phyloP scores from a whole-genome alignment of 2,113 vertebrate species.

The Solenodon paradoxus region DNA sequence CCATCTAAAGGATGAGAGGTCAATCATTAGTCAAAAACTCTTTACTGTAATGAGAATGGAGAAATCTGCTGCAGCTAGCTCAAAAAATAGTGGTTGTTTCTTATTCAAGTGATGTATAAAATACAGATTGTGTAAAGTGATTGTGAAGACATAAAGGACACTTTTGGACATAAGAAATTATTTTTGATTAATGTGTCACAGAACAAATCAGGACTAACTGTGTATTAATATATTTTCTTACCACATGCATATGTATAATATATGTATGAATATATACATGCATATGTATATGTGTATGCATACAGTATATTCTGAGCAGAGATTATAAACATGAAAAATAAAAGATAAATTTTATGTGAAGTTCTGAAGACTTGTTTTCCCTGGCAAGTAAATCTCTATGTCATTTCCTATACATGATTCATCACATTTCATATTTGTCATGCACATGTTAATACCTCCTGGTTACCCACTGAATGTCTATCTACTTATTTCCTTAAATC shows the following conservation, averaged over 20 bases:
- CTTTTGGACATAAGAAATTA: background rate
- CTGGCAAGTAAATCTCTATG: background rate
- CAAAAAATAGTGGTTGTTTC: background rate
- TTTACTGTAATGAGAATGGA: slow-evolving; percentile 30
- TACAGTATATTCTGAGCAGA: background rate
- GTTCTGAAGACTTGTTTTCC: background rate
- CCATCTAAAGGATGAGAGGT: background rate
- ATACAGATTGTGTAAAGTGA: background rate
- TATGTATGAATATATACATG: too few species aligned
- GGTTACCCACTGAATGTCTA: background rate
- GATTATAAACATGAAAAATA: background rate
- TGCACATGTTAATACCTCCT: slow-evolving; percentile 25
- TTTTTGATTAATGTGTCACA: background rate
- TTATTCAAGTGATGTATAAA: background rate
- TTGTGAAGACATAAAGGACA: background rate
- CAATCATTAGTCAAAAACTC: slow-evolving; percentile 21
- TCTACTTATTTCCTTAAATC: background rate
- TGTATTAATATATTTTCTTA: too few species aligned
- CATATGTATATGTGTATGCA: too few species aligned
- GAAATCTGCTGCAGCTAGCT: background rate
- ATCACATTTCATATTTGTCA: slow-evolving; percentile 26
- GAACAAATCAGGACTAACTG: background rate
- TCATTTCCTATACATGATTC: slow-evolving; percentile 13
- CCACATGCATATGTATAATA: too few species aligned
- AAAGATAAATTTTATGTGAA: background rate